Conservation (phyloP, 2,113 vertebrate species). For the Pteronura brasiliensis region DNA sequence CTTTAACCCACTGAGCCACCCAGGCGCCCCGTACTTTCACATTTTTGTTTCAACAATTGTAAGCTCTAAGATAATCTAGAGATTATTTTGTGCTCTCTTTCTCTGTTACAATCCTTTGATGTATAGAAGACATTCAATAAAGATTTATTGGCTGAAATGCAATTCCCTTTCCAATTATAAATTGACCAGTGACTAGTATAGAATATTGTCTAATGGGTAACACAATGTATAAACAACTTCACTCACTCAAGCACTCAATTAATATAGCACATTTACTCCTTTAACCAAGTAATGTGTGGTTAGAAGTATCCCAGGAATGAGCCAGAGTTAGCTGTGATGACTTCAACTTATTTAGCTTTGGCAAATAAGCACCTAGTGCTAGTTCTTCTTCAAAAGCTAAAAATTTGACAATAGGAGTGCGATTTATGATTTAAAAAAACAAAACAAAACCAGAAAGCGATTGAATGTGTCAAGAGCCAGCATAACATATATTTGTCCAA, state of each 20-base stretch:
- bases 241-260: neutral
- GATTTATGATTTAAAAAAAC: neutral
- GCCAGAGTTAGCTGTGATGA: neutral
- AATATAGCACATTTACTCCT: neutral
- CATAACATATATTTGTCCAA: slow-evolving; percentile 12
- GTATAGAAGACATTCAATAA: neutral
- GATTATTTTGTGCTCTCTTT: neutral
- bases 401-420: neutral
- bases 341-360: neutral
- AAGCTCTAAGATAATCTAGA: neutral
- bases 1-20: no score
- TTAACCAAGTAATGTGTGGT: slow-evolving; percentile 28
- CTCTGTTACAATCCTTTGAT: neutral
- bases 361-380: neutral
- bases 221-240: neutral
- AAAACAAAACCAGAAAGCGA: neutral
- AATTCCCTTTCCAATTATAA: neutral
- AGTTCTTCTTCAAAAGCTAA: slow-evolving; percentile 14
- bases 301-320: slow-evolving; percentile 10
- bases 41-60: neutral
- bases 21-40: no score
- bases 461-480: neutral
- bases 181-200: neutral
- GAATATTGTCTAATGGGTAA: neutral
- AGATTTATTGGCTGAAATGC: neutral